Base-by-base conservation (phyloP, 2,113 vertebrate genomes). In the Nanorana parkeri region DNA sequence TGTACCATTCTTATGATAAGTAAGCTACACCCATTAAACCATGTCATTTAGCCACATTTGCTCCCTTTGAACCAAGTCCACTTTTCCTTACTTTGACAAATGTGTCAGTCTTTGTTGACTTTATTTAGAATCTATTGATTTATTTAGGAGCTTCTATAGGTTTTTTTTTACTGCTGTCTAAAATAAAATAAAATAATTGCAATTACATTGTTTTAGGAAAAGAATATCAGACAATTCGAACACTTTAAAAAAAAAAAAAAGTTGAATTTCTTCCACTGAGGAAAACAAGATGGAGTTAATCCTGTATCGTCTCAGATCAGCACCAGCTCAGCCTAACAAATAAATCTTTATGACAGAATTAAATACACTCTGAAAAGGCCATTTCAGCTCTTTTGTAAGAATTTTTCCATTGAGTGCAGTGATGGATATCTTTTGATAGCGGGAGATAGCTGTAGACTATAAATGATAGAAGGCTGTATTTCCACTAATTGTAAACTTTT, bases 281-380 rank as follows among this genome's bases (percentile, higher is more conserved):
- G 58, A 74, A 73, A 60, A 36, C 3, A 60, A 61, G 29, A 61
- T 75, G 23, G 21, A 63, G 60, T 63, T 63, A 63, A 74, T 61
- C 60, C 29, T 61, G 55, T 61, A 75, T 75, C 29, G 26, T 60
- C 71, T 74, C 54, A 74, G 71, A 60, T 60, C 72, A 75, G 72
- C 72, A 61, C 71, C 36, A 74, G 56, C 72, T 75, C 55, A 75
- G 55, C 72, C 72, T 75, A 61, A 75, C 72, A 60, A 75, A 75
- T 75, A 75, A 60, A 75, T 61, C 55, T 75, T 75, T 75, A 75
- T 75, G 72, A 60, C 55, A 75, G 72, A 75, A 74, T 73, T 74
- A 74, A 74, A 74, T 32, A 58, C 71, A 74, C 55, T 74, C 71
- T 74, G 54, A 55, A 75, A 75, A 75, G 55, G 72, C 72, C 56